Percentiles rank a stretch among this genome's conserved stretches.
Conservation (phyloP, 2,113 vertebrate genomes). For the Amazona vittata region DNA sequence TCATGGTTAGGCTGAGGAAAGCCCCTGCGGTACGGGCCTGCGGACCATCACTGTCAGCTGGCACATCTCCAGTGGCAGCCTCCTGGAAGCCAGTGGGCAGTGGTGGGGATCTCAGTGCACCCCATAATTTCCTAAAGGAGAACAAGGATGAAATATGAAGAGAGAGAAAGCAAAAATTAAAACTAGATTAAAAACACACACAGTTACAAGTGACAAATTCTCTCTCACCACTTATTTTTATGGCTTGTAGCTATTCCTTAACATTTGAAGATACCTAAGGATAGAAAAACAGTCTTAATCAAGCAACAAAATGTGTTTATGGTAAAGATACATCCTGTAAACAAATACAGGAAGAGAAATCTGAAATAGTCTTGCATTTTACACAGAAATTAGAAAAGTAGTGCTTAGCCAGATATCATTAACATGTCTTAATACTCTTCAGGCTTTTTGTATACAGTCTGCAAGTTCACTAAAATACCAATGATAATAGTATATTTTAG, state of each 20-base stretch:
- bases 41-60: accelerated
- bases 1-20: neutral
- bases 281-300: neutral
- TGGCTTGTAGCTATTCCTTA: neutral
- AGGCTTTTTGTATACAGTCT: neutral
- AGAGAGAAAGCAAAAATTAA: neutral
- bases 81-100: accelerated
- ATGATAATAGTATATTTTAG: neutral
- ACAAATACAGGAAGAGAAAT: neutral
- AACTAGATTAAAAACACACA: neutral
- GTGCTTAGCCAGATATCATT: neutral
- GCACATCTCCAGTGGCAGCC: neutral
- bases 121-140: neutral
- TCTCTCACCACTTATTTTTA: neutral
- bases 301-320: neutral
- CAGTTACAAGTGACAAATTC: neutral
- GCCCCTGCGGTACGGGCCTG: no score
- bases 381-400: neutral
- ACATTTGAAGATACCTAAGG: neutral
- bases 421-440: neutral
- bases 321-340: neutral
- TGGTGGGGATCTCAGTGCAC: neutral
- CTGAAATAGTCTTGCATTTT: neutral
- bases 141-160: neutral
- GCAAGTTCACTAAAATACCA: neutral